Conservation (phyloP, 2,888 invertebrate species). For the Calameuta filiformis region DNA sequence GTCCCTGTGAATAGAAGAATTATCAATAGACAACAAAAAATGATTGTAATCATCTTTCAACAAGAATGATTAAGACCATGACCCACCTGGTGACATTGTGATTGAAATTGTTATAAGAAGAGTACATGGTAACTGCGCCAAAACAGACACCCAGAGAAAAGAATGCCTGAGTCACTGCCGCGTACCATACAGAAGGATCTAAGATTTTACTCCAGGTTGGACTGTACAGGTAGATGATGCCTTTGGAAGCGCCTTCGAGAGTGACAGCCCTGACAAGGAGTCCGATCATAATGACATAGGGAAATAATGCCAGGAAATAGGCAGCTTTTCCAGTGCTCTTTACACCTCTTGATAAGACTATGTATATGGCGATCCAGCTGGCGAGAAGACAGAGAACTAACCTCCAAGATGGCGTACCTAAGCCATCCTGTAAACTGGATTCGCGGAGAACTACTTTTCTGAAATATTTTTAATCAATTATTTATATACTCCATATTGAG, state of each 20-base stretch:
- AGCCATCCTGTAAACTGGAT: constrained; percentile 64
- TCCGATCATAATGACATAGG: constrained; percentile 81
- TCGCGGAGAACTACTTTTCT: constrained; percentile 70
- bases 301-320: constrained; percentile 90
- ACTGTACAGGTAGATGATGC: constrained; percentile 81
- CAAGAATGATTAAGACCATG: background rate
- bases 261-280: constrained; percentile 77
- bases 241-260: constrained; percentile 78
- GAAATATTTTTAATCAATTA: constrained; percentile 1
- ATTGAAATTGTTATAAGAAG: constrained; percentile 80
- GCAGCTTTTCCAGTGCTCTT: constrained; percentile 85
- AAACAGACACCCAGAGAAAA: constrained; percentile 81
- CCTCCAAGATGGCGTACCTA: constrained; percentile 75
- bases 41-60: background rate
- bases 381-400: constrained; percentile 74
- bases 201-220: constrained; percentile 82
- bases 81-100: constrained; percentile 77
- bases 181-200: constrained; percentile 79
- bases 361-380: constrained; percentile 77
- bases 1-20: constrained; percentile 69
- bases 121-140: constrained; percentile 82
- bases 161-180: constrained; percentile 83
- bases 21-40: constrained; percentile 14
- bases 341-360: constrained; percentile 78
- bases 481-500: background rate